Evolutionary conservation across 1,140 invertebrate species (phyloP), one percentile per base, ranked within the genome.

Genomic region (Leptopilina boulardi): DNA sequence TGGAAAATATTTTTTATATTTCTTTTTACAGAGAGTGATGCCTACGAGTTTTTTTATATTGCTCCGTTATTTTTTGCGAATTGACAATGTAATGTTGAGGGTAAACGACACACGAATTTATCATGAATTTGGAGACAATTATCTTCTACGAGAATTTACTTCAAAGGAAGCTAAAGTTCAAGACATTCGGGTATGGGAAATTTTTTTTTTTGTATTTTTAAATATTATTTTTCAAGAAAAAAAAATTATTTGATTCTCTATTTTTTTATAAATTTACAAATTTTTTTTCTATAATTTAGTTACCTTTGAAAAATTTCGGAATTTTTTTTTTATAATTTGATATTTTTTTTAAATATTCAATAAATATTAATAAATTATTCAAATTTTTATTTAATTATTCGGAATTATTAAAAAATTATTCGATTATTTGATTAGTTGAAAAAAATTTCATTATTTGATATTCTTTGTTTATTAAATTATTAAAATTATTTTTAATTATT

Each of bases 41-140:
- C 97, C 97, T 0, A 94, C 94, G 34, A 96, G 96, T 83, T 98
- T 98, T 91, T 99, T 98, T 87, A 94, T 99, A 72, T 90, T 99
- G 0, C 88, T 98, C 30, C 93, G 98, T 84, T 98, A 96, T 87
- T 99, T 99, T 89, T 91, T 99, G 73, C 93, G 99, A 88, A 96
- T 99, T 5, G 99, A 99, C 89, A 94, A 96, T 86, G 98, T 99
- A 0, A 92, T 99, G 85, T 92, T 98, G 0, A 92, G 96, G 77
- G 93, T 98, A 19, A 95, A 97, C 86, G 99, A 99, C 90, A 99
- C 98, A 0, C 93, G 99, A 80, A 93, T 98, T 83, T 97, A 98
- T 89, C 95, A 97, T 86, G 96, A 98, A 88, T 93, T 95, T 54
- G 93, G 94, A 21, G 93, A 95, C 21, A 88, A 94, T 81, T 96